These are phyloP conservation scores for Cochlearius cochlearius DNA, from an alignment of 2,113 vertebrate genomes.

Conservation along the genomic window DNA sequence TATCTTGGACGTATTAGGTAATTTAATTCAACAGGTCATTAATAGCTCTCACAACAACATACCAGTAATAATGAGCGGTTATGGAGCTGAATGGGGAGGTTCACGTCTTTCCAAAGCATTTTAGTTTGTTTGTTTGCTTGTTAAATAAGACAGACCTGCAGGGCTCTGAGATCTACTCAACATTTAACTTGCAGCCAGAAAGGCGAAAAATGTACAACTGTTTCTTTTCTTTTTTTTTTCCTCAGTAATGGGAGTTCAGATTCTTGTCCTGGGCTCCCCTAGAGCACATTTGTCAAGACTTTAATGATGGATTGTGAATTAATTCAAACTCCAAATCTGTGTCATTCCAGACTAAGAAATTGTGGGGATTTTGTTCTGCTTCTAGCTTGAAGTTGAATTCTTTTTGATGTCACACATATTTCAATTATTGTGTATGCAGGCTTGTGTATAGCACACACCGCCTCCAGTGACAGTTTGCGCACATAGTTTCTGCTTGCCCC, in stretches of 20 bases:
- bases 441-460: neutral
- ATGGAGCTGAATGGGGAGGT: neutral
- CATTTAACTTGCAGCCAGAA: neutral
- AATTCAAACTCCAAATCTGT: constrained; percentile 1
- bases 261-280: neutral
- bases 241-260: neutral
- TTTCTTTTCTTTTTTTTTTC: neutral
- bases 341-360: neutral
- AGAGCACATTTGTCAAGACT: neutral
- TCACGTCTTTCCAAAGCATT: neutral
- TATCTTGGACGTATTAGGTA: neutral
- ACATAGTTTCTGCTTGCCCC: neutral
- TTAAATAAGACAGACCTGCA: neutral
- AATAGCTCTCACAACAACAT: neutral
- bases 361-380: neutral
- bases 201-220: neutral
- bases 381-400: neutral
- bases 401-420: neutral
- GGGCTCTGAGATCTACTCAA: neutral
- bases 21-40: neutral
- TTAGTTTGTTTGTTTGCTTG: neutral
- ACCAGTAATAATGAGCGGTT: neutral
- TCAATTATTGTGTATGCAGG: neutral
- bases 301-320: neutral
- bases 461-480: neutral